These are phyloP conservation scores for Nomia melanderi DNA, from an alignment of 1,140 invertebrate species.

Conservation along the genomic window DNA sequence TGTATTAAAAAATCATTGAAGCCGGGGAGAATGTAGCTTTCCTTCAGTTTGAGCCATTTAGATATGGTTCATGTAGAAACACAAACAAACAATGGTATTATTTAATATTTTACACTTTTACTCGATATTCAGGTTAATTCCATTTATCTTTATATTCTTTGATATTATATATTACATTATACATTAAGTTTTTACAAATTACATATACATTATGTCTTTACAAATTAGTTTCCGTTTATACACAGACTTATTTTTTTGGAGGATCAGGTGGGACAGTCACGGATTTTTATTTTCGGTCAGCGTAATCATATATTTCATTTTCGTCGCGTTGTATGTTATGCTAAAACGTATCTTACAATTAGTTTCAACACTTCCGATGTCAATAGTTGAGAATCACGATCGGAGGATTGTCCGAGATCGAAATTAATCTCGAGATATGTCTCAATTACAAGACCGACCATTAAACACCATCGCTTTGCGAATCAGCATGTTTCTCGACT, in stretches of 20 bases:
- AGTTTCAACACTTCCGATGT: neutral
- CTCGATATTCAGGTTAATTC: neutral
- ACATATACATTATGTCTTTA: conserved; percentile 64
- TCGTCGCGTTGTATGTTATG: conserved; percentile 1
- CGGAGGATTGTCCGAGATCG: conserved; percentile 19
- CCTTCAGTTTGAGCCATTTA: too few relatives aligned
- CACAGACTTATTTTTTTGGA: conserved; percentile 43
- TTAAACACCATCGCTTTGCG: neutral
- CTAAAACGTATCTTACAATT: conserved; percentile 15
- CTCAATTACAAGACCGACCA: neutral
- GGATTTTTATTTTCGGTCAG: conserved; percentile 2
- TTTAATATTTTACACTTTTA: too few relatives aligned
- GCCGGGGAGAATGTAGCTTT: too few relatives aligned
- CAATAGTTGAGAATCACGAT: neutral
- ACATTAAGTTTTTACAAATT: conserved; percentile 69
- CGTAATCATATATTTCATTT: neutral
- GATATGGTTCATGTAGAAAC: too few relatives aligned
- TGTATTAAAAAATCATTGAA: too few relatives aligned
- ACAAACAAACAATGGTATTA: too few relatives aligned
- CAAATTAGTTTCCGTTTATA: conserved; percentile 58
- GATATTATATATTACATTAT: conserved; percentile 48
- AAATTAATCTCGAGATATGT: conserved; percentile 15
- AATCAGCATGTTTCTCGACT: conserved; percentile 2
- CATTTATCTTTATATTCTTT: conserved; percentile 56
- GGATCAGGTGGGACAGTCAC: neutral